phyloP scores from a whole-genome alignment of 2,797 vertebrate species.

The Acrocephalus scirpaceus region DNA sequence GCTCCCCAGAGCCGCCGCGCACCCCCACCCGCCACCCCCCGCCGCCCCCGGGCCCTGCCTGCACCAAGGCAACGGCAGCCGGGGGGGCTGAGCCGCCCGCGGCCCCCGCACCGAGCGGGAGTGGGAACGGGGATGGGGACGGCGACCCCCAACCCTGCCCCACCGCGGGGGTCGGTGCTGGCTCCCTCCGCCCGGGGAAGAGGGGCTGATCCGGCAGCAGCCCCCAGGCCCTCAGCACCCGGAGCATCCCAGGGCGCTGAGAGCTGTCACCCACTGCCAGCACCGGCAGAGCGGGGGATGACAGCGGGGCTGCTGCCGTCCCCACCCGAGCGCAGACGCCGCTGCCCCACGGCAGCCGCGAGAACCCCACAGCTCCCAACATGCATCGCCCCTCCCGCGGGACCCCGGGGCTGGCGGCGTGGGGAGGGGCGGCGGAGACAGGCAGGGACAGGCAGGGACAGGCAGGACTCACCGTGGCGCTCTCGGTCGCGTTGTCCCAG shows the following conservation, averaged over 20 bases:
- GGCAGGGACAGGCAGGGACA: neutral
- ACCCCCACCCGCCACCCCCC: neutral
- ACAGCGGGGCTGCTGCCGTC: neutral
- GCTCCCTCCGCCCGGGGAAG: neutral
- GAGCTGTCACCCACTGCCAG: neutral
- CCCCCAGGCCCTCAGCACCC: neutral
- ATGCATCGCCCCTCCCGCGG: neutral
- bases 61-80: conserved; percentile 34
- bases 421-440: neutral
- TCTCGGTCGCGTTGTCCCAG: conserved; percentile 90
- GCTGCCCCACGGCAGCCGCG: neutral
- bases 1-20: neutral
- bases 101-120: neutral
- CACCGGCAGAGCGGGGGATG: neutral
- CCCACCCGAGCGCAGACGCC: neutral
- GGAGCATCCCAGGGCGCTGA: neutral
- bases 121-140: neutral
- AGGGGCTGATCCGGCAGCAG: neutral
- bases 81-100: neutral
- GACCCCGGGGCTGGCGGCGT: neutral
- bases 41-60: conserved; percentile 33
- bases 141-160: neutral
- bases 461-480: conserved; percentile 85
- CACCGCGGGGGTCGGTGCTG: fast-evolving
- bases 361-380: neutral